Conservation (phyloP, 2,113 vertebrate genomes). For the Todiramphus saurophagus region DNA sequence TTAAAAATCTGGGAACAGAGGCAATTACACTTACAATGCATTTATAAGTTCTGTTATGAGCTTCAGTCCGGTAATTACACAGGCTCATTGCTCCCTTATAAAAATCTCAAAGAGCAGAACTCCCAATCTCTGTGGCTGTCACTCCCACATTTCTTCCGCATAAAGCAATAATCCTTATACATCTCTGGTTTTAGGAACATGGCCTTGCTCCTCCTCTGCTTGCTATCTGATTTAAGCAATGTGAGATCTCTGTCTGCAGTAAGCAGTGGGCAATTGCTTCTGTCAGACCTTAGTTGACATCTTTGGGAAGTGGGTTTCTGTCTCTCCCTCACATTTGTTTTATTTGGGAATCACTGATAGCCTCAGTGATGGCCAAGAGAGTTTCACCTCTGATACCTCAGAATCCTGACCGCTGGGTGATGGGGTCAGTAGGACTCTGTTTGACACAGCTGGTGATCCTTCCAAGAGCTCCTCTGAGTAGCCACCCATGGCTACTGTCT, state of each 20-base stretch:
- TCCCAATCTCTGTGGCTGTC: accelerated
- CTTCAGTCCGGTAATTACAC: not conserved
- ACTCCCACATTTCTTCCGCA: not conserved
- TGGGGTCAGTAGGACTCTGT: accelerated
- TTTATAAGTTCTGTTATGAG: not conserved
- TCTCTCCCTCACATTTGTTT: not conserved
- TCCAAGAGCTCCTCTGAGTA: not conserved
- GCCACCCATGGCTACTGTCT: accelerated
- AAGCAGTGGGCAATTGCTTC: not conserved
- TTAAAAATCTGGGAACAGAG: not conserved
- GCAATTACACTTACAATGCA: not conserved
- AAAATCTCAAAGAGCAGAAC: not conserved
- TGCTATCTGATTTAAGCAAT: not conserved
- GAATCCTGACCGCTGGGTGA: accelerated
- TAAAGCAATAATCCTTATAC: not conserved
- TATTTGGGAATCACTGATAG: not conserved
- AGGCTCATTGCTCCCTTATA: not conserved
- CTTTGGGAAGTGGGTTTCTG: not conserved
- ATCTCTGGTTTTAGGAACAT: not conserved
- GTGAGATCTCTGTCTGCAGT: not conserved
- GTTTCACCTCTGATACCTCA: accelerated
- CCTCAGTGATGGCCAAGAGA: not conserved
- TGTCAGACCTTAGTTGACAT: not conserved
- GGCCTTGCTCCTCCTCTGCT: not conserved
- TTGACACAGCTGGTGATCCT: not conserved